Evolutionary conservation across 2,113 vertebrate species (phyloP).

Genomic region (Aptenodytes patagonicus): DNA sequence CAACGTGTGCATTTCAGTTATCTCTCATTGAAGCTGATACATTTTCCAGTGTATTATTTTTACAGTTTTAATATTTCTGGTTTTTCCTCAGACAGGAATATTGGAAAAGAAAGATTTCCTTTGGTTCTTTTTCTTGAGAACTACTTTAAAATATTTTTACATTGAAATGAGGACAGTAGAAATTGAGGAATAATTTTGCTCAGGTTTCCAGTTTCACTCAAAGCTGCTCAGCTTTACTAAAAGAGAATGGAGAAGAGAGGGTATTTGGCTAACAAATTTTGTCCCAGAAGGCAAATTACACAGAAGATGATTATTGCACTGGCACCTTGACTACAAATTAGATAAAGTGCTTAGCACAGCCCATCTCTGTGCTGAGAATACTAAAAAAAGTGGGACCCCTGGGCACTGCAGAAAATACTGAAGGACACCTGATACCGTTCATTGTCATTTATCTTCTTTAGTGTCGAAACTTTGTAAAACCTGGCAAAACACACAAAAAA

Average conservation of each 20-base stretch:
- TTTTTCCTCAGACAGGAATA: background rate
- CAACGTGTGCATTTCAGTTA: background rate
- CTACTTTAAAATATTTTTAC: background rate
- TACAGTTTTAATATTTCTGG: background rate
- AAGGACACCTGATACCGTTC: constrained; percentile 18
- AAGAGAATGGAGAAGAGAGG: background rate
- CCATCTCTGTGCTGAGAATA: background rate
- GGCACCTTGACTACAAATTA: constrained; percentile 38
- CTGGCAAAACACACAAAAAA: background rate
- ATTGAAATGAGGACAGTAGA: background rate
- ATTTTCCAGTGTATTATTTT: constrained; percentile 19
- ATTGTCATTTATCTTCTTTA: constrained; percentile 56
- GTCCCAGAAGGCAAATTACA: constrained; percentile 10
- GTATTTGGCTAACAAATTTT: constrained; percentile 8
- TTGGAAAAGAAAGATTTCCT: background rate
- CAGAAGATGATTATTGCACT: background rate
- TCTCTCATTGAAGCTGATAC: background rate
- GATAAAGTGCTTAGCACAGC: constrained; percentile 26
- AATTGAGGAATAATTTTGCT: constrained; percentile 11
- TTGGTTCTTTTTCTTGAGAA: background rate
- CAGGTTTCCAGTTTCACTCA: constrained; percentile 14
- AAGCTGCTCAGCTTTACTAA: background rate
- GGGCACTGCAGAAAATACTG: background rate
- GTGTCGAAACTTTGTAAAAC: constrained; percentile 37
- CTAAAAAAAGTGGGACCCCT: constrained; percentile 19